Conservation (phyloP, 2,797 vertebrate genomes). For the Muscicapa comitata region DNA sequence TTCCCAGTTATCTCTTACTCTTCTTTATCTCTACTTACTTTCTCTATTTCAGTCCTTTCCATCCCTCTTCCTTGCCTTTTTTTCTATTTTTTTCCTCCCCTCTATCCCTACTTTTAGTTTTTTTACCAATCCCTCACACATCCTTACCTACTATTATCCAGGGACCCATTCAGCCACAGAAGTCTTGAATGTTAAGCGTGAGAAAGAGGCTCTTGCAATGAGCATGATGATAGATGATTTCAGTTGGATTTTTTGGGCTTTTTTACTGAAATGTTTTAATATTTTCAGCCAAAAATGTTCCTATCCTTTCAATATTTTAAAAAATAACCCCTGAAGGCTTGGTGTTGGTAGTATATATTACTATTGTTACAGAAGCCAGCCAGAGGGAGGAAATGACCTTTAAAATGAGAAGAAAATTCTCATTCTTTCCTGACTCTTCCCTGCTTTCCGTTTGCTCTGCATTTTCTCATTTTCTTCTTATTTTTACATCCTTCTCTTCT, state of each 20-base stretch:
- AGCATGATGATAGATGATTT: neutral
- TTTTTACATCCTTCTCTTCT: neutral
- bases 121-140: neutral
- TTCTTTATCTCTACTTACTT: conserved; percentile 35
- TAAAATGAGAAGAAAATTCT: conserved; percentile 40
- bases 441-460: conserved; percentile 2
- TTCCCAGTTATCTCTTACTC: conserved; percentile 34
- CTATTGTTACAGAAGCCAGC: conserved; percentile 23
- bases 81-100: neutral
- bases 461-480: conserved; percentile 32
- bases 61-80: neutral
- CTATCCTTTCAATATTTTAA: conserved; percentile 25
- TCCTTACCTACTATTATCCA: conserved; percentile 34
- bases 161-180: conserved; percentile 29
- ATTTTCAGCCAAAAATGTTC: conserved; percentile 37
- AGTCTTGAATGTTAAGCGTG: conserved; percentile 3
- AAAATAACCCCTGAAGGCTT: conserved; percentile 16
- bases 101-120: neutral
- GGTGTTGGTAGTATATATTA: conserved; percentile 24
- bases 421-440: conserved; percentile 28
- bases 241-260: neutral
- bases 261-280: conserved; percentile 21
- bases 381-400: conserved; percentile 54
- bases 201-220: neutral
- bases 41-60: conserved; percentile 1